These are phyloP conservation scores for Steinernema feltiae DNA, from an alignment of 1,140 invertebrate genomes.

Conservation along the genomic window DNA sequence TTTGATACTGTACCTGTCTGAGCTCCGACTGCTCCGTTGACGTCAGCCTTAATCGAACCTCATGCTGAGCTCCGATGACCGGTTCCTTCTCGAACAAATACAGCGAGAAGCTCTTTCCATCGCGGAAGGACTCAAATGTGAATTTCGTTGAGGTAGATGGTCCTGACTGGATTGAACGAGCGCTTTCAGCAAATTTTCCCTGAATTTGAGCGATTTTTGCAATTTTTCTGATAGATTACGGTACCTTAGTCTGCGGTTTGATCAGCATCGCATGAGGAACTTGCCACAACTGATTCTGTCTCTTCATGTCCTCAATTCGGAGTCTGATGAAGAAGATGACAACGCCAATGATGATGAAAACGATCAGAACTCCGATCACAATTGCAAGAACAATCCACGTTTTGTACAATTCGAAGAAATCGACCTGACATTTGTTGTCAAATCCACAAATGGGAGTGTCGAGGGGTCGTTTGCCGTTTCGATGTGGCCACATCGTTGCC, in stretches of 20 bases:
- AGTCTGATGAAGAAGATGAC: background rate
- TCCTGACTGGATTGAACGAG: slow-evolving; percentile 15
- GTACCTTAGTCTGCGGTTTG: slow-evolving; percentile 10
- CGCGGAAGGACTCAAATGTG: slow-evolving; percentile 22
- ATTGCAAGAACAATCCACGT: background rate
- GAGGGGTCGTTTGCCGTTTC: background rate
- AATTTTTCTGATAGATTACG: background rate
- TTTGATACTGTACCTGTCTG: background rate
- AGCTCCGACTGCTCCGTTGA: slow-evolving; percentile 6
- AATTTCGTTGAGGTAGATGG: slow-evolving; percentile 22
- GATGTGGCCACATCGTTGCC: background rate
- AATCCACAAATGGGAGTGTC: background rate
- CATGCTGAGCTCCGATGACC: slow-evolving; percentile 22
- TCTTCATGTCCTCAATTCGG: background rate
- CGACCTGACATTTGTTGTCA: background rate
- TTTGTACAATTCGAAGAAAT: background rate
- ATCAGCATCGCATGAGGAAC: background rate
- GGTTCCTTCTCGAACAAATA: slow-evolving; percentile 21
- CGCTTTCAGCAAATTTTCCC: background rate
- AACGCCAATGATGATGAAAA: background rate
- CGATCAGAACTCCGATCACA: background rate
- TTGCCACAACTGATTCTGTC: slow-evolving; percentile 16
- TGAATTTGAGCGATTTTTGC: background rate
- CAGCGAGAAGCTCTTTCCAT: slow-evolving; percentile 21
- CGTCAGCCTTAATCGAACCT: slow-evolving; percentile 6